phyloP scores from a whole-genome alignment of 2,113 vertebrate genomes.

The Hippotragus niger region DNA sequence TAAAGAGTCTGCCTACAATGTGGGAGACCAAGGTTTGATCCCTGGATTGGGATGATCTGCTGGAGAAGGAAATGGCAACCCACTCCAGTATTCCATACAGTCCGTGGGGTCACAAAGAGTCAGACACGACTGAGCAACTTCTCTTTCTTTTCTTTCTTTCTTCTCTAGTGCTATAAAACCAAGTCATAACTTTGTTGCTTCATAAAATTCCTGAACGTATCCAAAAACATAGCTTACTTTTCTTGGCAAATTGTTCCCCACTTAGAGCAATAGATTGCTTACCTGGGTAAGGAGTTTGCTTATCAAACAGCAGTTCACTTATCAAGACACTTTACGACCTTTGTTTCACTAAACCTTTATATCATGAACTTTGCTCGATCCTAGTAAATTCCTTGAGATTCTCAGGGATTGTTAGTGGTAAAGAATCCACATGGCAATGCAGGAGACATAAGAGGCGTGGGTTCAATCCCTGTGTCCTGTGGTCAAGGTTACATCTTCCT shows the following conservation, averaged over 20 bases:
- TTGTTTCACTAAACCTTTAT: background rate
- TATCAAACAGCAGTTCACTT: background rate
- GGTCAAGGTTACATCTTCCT: background rate
- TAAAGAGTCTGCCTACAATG: background rate
- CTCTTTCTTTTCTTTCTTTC: background rate
- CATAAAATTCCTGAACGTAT: background rate
- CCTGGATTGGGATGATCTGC: background rate
- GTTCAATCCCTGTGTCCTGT: background rate
- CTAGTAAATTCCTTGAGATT: background rate
- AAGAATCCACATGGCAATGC: background rate
- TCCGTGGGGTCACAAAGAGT: background rate
- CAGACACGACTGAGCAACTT: rapidly evolving
- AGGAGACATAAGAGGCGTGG: background rate
- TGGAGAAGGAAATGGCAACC: background rate
- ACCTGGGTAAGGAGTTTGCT: background rate
- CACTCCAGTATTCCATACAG: background rate
- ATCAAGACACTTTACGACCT: background rate
- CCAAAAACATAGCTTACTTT: background rate
- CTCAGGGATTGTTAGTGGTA: background rate
- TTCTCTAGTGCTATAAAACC: background rate
- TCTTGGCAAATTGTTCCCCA: background rate
- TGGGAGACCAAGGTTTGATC: background rate
- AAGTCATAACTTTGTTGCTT: background rate
- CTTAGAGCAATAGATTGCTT: background rate
- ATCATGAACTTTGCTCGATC: background rate